Evolutionary conservation across 2,113 vertebrate genomes (phyloP).

Genomic region (Hemibates koningsi): DNA sequence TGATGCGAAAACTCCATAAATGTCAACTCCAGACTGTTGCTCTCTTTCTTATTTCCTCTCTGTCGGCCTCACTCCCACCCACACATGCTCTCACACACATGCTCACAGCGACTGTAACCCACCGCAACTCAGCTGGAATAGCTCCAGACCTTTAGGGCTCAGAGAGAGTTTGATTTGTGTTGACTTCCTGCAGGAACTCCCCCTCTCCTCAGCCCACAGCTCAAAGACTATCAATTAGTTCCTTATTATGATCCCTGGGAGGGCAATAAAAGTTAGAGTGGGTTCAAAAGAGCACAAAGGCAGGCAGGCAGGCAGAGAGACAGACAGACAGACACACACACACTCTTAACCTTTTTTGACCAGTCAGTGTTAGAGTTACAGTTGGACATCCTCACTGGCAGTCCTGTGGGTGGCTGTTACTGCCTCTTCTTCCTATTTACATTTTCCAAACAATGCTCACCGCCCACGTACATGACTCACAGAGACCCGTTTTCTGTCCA

Average conservation of each 20-base stretch:
- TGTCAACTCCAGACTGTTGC: conserved; percentile 5
- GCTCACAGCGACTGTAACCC: background rate
- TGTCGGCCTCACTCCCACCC: background rate
- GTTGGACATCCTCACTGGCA: background rate
- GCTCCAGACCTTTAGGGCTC: conserved; percentile 52
- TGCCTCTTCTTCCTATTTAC: conserved; percentile 8
- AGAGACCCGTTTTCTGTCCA: background rate
- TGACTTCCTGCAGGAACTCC: conserved; percentile 60
- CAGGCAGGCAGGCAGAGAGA: background rate
- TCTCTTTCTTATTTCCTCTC: conserved; percentile 16
- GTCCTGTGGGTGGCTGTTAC: background rate
- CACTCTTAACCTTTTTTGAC: background rate
- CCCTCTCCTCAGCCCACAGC: conserved; percentile 25
- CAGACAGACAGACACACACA: background rate
- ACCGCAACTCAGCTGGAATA: conserved; percentile 34
- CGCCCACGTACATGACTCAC: conserved; percentile 4
- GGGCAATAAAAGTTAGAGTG: conserved; percentile 58
- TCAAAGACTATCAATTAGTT: conserved; percentile 72
- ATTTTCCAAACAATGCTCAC: conserved; percentile 9
- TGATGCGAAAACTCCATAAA: background rate
- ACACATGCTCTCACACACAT: background rate
- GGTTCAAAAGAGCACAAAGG: conserved; percentile 47
- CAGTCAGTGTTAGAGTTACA: background rate
- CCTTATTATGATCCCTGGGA: conserved; percentile 69
- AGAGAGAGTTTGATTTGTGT: conserved; percentile 66